These are phyloP conservation scores for Macropis europaea DNA, from an alignment of 2,888 invertebrate genomes.

Conservation along the genomic window DNA sequence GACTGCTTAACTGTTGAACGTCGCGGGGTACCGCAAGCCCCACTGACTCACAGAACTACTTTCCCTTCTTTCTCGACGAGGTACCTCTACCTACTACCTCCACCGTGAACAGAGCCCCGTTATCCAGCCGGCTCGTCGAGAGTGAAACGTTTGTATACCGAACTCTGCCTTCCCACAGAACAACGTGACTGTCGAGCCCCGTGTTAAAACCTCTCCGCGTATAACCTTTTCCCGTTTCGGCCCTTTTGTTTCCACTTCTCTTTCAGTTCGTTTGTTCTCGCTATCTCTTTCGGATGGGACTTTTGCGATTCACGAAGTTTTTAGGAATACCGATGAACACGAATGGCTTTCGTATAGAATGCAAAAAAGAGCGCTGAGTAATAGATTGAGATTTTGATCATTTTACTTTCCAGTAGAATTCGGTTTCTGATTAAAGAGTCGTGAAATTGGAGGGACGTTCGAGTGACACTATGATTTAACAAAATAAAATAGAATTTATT, in stretches of 20 bases:
- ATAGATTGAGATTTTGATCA: too few species aligned
- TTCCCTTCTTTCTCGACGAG: constrained; percentile 75
- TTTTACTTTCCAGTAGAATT: too few species aligned
- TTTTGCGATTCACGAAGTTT: too few species aligned
- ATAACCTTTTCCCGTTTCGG: constrained; percentile 33
- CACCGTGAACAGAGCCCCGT: constrained; percentile 67
- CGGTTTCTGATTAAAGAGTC: too few species aligned
- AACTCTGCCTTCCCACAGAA: constrained; percentile 60
- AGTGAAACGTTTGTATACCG: constrained; percentile 67
- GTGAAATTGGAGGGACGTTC: too few species aligned
- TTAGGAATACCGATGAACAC: too few species aligned
- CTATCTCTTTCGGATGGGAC: too few species aligned
- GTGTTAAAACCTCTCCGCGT: constrained; percentile 28
- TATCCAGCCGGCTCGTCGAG: constrained; percentile 71
- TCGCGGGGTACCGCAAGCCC: constrained; percentile 73
- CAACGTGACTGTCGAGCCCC: constrained; percentile 32
- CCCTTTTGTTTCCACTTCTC: constrained; percentile 7
- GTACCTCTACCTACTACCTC: constrained; percentile 40
- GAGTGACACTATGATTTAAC: too few species aligned
- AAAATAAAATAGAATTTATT: too few species aligned
- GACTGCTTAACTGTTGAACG: constrained; percentile 55
- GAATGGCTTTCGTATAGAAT: too few species aligned
- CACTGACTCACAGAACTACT: constrained; percentile 79
- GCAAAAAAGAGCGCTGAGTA: too few species aligned
- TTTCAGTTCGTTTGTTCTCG: background rate